Conservation (phyloP, 2,797 vertebrate genomes). For the Chaunax sp. region DNA sequence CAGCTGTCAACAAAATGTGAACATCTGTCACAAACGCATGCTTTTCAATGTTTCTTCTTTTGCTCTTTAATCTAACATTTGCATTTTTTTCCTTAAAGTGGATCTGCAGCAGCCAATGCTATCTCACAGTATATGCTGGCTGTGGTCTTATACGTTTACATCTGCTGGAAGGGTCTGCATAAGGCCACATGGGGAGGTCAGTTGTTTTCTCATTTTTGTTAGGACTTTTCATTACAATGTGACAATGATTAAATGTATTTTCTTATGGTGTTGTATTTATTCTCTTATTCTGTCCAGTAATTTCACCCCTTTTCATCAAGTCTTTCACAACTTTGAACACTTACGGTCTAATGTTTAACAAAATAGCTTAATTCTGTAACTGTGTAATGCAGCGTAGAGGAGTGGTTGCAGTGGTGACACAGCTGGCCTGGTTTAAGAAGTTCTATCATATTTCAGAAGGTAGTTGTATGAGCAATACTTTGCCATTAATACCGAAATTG, state of each 20-base stretch:
- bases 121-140: conserved; percentile 89
- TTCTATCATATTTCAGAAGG: no score
- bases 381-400: conserved; percentile 2
- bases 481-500: no score
- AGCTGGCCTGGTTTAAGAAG: not conserved
- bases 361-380: conserved; percentile 11
- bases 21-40: no score
- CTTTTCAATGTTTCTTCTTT: not conserved
- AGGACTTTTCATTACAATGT: not conserved
- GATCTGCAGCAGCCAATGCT: conserved; percentile 92
- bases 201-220: not conserved
- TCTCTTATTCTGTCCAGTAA: not conserved
- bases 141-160: conserved; percentile 85
- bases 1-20: not conserved
- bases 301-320: not conserved
- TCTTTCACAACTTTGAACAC: not conserved
- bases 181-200: conserved; percentile 92
- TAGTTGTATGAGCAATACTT: no score
- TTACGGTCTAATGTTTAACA: conserved; percentile 41
- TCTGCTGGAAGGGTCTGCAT: conserved; percentile 86
- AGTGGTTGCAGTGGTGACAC: not conserved
- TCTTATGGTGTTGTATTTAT: not conserved
- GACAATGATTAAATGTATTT: not conserved
- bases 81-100: conserved; percentile 73
- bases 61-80: not conserved